Evolutionary conservation across 2,888 invertebrate genomes (phyloP).

Genomic region (Tenodera sinensis): DNA sequence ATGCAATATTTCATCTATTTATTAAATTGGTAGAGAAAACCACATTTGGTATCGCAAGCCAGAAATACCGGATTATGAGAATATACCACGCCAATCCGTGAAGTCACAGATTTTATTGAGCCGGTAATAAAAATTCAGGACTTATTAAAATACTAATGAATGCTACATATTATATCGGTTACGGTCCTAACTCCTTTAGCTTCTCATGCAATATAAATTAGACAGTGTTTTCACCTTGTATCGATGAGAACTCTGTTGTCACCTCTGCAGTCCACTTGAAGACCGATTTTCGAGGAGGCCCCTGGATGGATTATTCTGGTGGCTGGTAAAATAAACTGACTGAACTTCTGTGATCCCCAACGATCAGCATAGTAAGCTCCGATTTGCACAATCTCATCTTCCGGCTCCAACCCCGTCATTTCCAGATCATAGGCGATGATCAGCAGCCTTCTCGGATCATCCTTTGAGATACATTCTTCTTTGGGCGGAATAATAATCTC

Average conservation of each 20-base stretch:
- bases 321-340: slow-evolving; percentile 3
- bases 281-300: background rate
- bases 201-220: background rate
- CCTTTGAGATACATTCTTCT: background rate
- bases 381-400: slow-evolving; percentile 17
- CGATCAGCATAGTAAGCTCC: background rate
- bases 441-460: background rate
- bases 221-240: background rate
- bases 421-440: slow-evolving; percentile 9
- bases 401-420: slow-evolving; percentile 7
- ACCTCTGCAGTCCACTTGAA: background rate
- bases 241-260: background rate
- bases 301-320: background rate
- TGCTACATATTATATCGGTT: no score
- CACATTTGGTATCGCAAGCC: no score
- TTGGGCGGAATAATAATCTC: background rate
- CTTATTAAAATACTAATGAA: no score
- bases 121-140: no score
- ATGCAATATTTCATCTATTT: no score
- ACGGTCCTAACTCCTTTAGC: background rate
- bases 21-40: no score
- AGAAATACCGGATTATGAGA: no score
- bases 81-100: no score
- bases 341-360: background rate
- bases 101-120: no score